These are phyloP conservation scores for Monopis laevigella DNA, from an alignment of 2,888 invertebrate genomes.

Conservation along the genomic window DNA sequence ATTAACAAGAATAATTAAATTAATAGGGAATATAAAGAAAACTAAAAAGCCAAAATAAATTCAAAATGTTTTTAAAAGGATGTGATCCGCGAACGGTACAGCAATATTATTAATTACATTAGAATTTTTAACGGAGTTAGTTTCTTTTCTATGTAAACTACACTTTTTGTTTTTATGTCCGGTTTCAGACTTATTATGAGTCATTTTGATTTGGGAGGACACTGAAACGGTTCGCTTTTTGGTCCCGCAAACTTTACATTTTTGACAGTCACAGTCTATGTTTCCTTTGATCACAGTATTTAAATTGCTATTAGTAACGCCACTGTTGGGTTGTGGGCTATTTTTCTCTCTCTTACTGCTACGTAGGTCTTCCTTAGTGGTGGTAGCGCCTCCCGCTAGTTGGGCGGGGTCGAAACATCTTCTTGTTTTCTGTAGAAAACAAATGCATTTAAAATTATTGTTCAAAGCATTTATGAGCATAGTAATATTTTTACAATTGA, in stretches of 20 bases:
- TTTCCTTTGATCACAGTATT: slow-evolving; percentile 23
- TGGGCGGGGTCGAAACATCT: slow-evolving; percentile 54
- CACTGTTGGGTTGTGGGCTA: slow-evolving; percentile 21
- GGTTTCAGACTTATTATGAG: slow-evolving; percentile 54
- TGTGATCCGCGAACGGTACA: slow-evolving; percentile 44
- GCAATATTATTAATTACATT: slow-evolving; percentile 38
- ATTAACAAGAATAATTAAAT: too few species aligned
- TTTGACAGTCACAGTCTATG: slow-evolving; percentile 29
- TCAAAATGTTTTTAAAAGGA: slow-evolving; percentile 52
- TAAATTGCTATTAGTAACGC: slow-evolving; percentile 10
- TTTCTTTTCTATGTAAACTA: slow-evolving; percentile 42
- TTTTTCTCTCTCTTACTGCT: slow-evolving; percentile 21
- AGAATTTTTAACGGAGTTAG: slow-evolving; percentile 28
- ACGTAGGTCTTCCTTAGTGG: slow-evolving; percentile 15
- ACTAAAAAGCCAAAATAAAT: too few species aligned
- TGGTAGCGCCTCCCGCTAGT: slow-evolving; percentile 30
- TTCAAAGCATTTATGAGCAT: too few species aligned
- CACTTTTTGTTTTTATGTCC: slow-evolving; percentile 51
- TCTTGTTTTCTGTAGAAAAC: slow-evolving; percentile 56
- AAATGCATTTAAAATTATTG: too few species aligned
- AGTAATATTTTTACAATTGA: too few species aligned
- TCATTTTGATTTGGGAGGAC: slow-evolving; percentile 50
- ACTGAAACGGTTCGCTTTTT: slow-evolving; percentile 48
- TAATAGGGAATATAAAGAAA: too few species aligned
- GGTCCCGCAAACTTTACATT: slow-evolving; percentile 34